Conservation (phyloP, 1,140 invertebrate genomes). For the Ylistrum balloti region DNA sequence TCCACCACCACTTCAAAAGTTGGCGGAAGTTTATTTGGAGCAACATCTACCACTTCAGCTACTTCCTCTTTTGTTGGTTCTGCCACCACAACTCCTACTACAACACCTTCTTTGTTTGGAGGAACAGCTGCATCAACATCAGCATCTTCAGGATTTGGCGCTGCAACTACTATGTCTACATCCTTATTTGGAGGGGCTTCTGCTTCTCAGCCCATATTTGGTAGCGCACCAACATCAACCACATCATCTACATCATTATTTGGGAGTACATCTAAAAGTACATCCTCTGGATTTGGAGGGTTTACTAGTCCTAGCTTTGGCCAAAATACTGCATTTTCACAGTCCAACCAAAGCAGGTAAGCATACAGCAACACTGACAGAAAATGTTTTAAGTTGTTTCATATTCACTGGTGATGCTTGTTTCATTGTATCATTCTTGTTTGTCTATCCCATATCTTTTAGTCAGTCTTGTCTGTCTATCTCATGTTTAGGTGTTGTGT, state of each 20-base stretch:
- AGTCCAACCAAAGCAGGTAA: constrained; percentile 27
- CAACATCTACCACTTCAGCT: constrained; percentile 56
- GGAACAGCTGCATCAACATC: constrained; percentile 46
- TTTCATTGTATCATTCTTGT: too few species aligned
- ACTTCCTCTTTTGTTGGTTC: too few species aligned
- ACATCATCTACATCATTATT: constrained; percentile 13
- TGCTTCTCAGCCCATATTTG: constrained; percentile 18
- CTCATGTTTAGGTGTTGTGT: too few species aligned
- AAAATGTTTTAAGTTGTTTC: too few species aligned
- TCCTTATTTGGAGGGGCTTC: constrained; percentile 45
- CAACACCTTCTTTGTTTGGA: constrained; percentile 64
- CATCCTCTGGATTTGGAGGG: constrained; percentile 44
- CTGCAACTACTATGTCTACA: constrained; percentile 43
- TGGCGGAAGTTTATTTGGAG: constrained; percentile 59
- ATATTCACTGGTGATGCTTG: too few species aligned
- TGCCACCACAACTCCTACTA: constrained; percentile 36
- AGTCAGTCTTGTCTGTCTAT: too few species aligned
- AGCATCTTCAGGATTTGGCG: background rate
- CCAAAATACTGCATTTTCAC: constrained; percentile 26
- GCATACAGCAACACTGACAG: background rate
- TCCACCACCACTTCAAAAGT: constrained; percentile 48
- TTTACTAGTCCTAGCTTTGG: constrained; percentile 19
- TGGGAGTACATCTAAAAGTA: constrained; percentile 44
- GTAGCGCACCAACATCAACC: background rate
- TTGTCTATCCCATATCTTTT: too few species aligned